These are phyloP conservation scores for Osmerus eperlanus DNA, from an alignment of 2,113 vertebrate genomes.

Conservation along the genomic window DNA sequence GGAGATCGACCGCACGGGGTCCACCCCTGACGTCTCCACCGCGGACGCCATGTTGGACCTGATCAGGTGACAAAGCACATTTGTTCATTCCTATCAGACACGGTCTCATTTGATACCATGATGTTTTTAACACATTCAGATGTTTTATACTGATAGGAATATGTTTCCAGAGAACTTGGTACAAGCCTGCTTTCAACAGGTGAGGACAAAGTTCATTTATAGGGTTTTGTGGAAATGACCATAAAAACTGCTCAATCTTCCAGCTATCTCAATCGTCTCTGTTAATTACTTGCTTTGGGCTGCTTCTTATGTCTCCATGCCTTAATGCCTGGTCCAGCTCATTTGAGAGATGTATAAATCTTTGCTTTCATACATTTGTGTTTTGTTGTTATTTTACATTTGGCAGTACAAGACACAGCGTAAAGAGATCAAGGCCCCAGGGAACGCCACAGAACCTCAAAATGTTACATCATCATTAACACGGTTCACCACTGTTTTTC, in stretches of 20 bases:
- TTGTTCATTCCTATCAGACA: background rate
- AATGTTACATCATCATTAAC: conserved; percentile 38
- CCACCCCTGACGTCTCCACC: background rate
- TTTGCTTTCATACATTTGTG: background rate
- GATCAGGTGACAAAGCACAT: background rate
- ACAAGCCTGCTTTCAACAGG: conserved; percentile 84
- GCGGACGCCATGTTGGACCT: background rate
- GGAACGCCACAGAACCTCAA: background rate
- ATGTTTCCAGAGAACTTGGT: conserved; percentile 85
- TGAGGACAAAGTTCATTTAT: conserved; percentile 28
- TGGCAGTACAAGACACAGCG: conserved; percentile 79
- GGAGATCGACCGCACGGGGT: background rate
- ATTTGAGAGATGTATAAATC: background rate
- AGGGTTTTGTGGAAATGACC: background rate
- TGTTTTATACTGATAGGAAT: conserved; percentile 64
- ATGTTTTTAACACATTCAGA: background rate
- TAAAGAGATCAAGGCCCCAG: conserved; percentile 57
- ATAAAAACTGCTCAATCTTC: no score
- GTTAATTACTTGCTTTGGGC: background rate
- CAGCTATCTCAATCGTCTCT: background rate
- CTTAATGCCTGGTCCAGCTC: background rate
- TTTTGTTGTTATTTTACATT: conserved; percentile 8
- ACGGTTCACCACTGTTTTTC: background rate
- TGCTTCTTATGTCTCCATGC: background rate
- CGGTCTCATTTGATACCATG: background rate